Percentiles rank a stretch among this genome's conserved stretches.
Conservation (phyloP, 2,797 vertebrate species). For the Oreonectes daqikongensis region DNA sequence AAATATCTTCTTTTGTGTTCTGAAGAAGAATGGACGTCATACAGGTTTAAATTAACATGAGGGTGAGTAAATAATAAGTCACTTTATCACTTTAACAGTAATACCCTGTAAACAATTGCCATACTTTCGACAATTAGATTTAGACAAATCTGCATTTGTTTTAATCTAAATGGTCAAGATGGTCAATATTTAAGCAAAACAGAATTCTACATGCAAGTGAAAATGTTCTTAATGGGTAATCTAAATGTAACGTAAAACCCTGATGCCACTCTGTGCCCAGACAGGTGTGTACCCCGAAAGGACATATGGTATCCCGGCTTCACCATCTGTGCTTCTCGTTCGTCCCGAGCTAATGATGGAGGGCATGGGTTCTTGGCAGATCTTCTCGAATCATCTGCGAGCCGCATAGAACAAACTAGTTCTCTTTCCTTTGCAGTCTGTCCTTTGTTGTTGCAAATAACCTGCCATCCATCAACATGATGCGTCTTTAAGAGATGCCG, state of each 20-base stretch:
- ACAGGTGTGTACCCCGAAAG: conserved; percentile 54
- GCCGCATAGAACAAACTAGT: conserved; percentile 53
- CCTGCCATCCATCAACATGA: conserved; percentile 63
- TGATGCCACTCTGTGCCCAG: conserved; percentile 27
- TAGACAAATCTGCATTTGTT: background rate
- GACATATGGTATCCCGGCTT: conserved; percentile 49
- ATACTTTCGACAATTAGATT: no score
- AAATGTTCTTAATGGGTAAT: conserved; percentile 41
- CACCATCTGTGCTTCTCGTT: conserved; percentile 49
- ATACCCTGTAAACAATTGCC: no score
- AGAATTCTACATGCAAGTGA: background rate
- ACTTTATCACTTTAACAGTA: no score
- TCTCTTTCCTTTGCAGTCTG: conserved; percentile 57
- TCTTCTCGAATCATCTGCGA: conserved; percentile 54
- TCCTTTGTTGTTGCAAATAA: conserved; percentile 63
- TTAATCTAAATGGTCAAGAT: background rate
- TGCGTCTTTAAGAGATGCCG: conserved; percentile 45
- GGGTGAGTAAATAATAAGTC: no score
- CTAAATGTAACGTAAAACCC: conserved; percentile 49
- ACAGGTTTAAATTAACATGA: no score
- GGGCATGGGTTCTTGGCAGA: conserved; percentile 56
- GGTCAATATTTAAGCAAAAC: background rate
- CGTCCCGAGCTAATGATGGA: conserved; percentile 54
- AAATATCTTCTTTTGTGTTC: no score
- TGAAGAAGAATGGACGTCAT: no score